A percentile compares a stretch with the other conserved stretches of the same genome.
These are phyloP conservation scores for Oncorhynchus nerka DNA, from an alignment of 2,113 vertebrate species.

Conservation along the genomic window DNA sequence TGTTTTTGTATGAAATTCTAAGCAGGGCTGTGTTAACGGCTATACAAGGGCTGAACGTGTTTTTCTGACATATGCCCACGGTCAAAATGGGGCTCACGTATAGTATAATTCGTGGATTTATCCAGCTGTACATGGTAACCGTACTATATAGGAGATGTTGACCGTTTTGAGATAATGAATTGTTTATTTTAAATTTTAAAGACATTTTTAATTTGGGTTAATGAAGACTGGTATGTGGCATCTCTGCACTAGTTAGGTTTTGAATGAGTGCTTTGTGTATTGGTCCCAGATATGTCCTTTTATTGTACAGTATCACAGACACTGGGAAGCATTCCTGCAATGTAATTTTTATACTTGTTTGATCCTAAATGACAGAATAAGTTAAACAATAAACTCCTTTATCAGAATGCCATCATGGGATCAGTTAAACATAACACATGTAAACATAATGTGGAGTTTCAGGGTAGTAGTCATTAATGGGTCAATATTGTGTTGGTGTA, in stretches of 20 bases:
- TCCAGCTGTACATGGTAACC: slow-evolving; percentile 35
- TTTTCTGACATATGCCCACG: slow-evolving; percentile 32
- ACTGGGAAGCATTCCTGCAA: not conserved
- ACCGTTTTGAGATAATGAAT: slow-evolving; percentile 45
- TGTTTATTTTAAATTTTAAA: slow-evolving; percentile 27
- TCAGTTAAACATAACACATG: not conserved
- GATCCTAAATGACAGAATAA: not conserved
- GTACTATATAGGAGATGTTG: slow-evolving; percentile 17
- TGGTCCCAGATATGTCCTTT: slow-evolving; percentile 2
- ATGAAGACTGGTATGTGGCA: slow-evolving; percentile 1
- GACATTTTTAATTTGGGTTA: slow-evolving; percentile 32
- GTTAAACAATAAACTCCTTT: not conserved
- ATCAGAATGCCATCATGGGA: not conserved
- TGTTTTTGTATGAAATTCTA: slow-evolving; percentile 47
- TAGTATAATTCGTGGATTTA: slow-evolving; percentile 11
- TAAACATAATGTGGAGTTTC: not conserved
- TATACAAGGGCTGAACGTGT: slow-evolving; percentile 33
- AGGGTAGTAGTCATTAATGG: not conserved
- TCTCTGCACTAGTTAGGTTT: slow-evolving; percentile 45
- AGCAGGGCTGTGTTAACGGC: slow-evolving; percentile 43
- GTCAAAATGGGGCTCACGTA: slow-evolving; percentile 11
- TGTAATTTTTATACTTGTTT: not conserved
- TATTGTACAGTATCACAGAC: slow-evolving; percentile 23
- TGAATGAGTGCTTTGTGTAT: slow-evolving; percentile 27
- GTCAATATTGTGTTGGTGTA: slow-evolving; percentile 28